Conservation (phyloP, 2,888 invertebrate species). For the Drosophila kanekoi region DNA sequence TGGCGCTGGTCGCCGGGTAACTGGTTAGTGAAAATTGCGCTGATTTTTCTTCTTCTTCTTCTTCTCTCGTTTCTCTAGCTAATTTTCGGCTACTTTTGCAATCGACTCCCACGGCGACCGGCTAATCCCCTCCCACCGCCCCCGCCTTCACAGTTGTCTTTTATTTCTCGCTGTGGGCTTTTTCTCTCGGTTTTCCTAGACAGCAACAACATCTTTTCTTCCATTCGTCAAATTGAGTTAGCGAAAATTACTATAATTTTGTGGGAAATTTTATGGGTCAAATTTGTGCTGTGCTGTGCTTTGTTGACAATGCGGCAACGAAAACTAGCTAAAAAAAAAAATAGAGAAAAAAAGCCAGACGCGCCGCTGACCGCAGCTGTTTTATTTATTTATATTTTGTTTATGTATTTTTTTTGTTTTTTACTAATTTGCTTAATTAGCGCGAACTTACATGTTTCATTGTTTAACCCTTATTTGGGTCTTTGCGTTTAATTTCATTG, state of each 20-base stretch:
- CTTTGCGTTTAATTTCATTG: slow-evolving; percentile 44
- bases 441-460: slow-evolving; percentile 53
- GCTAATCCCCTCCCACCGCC: slow-evolving; percentile 25
- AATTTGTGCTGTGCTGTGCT: slow-evolving; percentile 49
- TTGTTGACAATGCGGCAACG: slow-evolving; percentile 65
- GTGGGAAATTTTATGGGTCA: slow-evolving; percentile 81
- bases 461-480: slow-evolving; percentile 55
- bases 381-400: slow-evolving; percentile 21
- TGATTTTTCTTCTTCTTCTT: slow-evolving; percentile 49
- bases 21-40: slow-evolving; percentile 72
- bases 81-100: slow-evolving; percentile 78
- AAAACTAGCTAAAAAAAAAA: slow-evolving; percentile 28
- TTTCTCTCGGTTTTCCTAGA: slow-evolving; percentile 10
- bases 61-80: slow-evolving; percentile 39
- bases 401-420: slow-evolving; percentile 25
- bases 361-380: slow-evolving; percentile 64
- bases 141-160: slow-evolving; percentile 6
- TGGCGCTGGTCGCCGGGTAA: slow-evolving; percentile 51
- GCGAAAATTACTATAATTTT: slow-evolving; percentile 79
- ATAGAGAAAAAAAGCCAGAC: slow-evolving; percentile 29
- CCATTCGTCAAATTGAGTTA: slow-evolving; percentile 74
- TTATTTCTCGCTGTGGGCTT: slow-evolving; percentile 13
- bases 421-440: slow-evolving; percentile 76
- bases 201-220: slow-evolving; percentile 25
- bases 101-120: slow-evolving; percentile 61